Percentiles rank a stretch among this genome's conserved stretches.
phyloP scores from a whole-genome alignment of 1,140 invertebrate species.

The Protaetia brevitarsis region DNA sequence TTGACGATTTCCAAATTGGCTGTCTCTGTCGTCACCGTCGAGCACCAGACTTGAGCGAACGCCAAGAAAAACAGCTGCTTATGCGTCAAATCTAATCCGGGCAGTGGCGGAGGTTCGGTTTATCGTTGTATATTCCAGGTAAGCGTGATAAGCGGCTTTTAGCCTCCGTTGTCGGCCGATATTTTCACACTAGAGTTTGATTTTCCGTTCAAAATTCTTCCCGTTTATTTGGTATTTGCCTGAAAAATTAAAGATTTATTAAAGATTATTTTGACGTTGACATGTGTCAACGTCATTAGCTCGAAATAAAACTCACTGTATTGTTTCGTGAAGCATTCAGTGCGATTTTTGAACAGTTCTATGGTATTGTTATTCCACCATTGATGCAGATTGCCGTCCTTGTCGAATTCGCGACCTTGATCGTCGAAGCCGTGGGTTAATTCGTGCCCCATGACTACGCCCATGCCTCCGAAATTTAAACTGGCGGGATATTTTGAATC shows the following conservation, averaged over 20 bases:
- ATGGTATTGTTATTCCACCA: slow-evolving; percentile 98
- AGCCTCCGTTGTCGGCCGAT: slow-evolving; percentile 95
- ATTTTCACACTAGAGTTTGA: slow-evolving; percentile 81
- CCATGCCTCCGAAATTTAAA: slow-evolving; percentile 94
- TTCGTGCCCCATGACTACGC: slow-evolving; percentile 94
- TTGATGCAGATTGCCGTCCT: slow-evolving; percentile 88
- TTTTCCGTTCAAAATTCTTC: slow-evolving; percentile 71
- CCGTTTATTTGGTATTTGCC: slow-evolving; percentile 63
- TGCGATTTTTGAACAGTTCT: slow-evolving; percentile 80
- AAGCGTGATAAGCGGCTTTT: slow-evolving; percentile 88
- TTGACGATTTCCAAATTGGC: slow-evolving; percentile 76
- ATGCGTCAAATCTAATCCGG: slow-evolving; percentile 79
- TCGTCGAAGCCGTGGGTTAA: slow-evolving; percentile 95
- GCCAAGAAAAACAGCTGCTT: slow-evolving; percentile 90
- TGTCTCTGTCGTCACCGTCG: slow-evolving; percentile 74
- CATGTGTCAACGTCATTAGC: not conserved
- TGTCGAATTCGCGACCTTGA: slow-evolving; percentile 89
- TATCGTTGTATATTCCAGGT: slow-evolving; percentile 51
- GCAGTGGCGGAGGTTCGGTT: slow-evolving; percentile 60
- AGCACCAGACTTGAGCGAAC: slow-evolving; percentile 91
- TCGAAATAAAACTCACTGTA: slow-evolving; percentile 69
- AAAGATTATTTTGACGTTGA: slow-evolving; percentile 49
- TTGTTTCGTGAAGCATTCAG: slow-evolving; percentile 90
- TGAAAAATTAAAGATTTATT: slow-evolving; percentile 27
- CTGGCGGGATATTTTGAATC: slow-evolving; percentile 84